phyloP scores from a whole-genome alignment of 2,113 vertebrate species.

The Conger conger region DNA sequence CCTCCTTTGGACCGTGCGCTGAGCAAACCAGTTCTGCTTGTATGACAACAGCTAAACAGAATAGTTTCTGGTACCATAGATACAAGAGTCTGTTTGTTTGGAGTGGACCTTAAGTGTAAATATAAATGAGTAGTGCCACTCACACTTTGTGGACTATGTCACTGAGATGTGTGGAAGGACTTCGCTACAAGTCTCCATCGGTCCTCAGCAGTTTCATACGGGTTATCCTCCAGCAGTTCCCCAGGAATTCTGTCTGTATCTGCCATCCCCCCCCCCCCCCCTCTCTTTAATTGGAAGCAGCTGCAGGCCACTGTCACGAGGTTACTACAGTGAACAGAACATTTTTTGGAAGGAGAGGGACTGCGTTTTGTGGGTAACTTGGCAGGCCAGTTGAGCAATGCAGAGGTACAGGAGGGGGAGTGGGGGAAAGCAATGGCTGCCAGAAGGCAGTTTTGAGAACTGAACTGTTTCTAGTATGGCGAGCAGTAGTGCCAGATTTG shows the following conservation, averaged over 20 bases:
- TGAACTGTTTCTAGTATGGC: neutral
- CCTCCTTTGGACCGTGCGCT: neutral
- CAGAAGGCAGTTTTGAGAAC: neutral
- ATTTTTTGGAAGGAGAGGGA: slow-evolving; percentile 44
- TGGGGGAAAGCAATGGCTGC: neutral
- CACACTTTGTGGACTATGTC: neutral
- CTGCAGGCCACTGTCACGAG: slow-evolving; percentile 56
- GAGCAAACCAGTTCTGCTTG: neutral
- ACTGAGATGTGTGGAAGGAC: neutral
- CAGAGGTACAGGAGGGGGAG: neutral
- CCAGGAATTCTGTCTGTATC: slow-evolving; percentile 37
- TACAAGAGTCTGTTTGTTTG: neutral
- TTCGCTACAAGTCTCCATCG: no score
- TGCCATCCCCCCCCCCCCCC: slow-evolving; percentile 38
- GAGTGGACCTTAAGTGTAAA: neutral
- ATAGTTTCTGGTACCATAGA: neutral
- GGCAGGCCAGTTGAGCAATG: slow-evolving; percentile 26
- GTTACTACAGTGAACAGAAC: slow-evolving; percentile 64
- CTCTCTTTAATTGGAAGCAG: slow-evolving; percentile 72
- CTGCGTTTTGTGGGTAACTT: slow-evolving; percentile 40
- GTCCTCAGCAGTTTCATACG: neutral
- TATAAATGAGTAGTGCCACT: neutral
- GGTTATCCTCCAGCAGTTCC: neutral
- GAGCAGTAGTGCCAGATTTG: neutral
- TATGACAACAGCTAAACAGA: neutral